Conservation (phyloP, 1,140 invertebrate species). For the Cyphomyrmex costatus region DNA sequence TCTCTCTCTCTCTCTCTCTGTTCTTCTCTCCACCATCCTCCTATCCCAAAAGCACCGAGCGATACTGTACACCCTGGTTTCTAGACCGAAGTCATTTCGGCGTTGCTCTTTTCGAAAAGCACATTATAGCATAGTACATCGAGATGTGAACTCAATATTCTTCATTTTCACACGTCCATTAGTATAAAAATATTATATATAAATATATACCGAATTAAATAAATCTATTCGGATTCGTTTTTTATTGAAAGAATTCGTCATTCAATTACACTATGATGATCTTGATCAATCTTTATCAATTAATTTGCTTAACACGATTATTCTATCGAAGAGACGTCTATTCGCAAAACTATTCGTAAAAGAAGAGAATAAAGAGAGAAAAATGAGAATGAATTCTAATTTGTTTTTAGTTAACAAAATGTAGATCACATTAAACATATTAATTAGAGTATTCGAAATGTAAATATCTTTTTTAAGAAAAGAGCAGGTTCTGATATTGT, state of each 20-base stretch:
- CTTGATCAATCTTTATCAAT: neutral
- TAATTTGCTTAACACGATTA: neutral
- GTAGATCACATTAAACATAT: neutral
- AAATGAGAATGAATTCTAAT: neutral
- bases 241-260: neutral
- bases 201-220: neutral
- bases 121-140: neutral
- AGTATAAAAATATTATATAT: neutral
- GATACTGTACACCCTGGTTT: constrained; percentile 5
- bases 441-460: neutral
- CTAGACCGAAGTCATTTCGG: constrained; percentile 10
- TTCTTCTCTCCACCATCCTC: constrained; percentile 8
- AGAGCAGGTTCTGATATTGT: no score
- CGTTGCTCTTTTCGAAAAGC: constrained; percentile 50
- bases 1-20: no score
- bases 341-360: neutral
- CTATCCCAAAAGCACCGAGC: neutral
- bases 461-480: neutral
- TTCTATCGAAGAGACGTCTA: no score
- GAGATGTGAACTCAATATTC: neutral
- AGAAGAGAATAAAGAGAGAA: neutral
- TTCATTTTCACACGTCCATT: neutral
- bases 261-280: neutral
- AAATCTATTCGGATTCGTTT: neutral
- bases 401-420: neutral